A percentile compares a stretch with the other conserved stretches of the same genome.
These are phyloP conservation scores for Drosophila macrospina DNA, from an alignment of 2,888 invertebrate genomes.

Conservation along the genomic window DNA sequence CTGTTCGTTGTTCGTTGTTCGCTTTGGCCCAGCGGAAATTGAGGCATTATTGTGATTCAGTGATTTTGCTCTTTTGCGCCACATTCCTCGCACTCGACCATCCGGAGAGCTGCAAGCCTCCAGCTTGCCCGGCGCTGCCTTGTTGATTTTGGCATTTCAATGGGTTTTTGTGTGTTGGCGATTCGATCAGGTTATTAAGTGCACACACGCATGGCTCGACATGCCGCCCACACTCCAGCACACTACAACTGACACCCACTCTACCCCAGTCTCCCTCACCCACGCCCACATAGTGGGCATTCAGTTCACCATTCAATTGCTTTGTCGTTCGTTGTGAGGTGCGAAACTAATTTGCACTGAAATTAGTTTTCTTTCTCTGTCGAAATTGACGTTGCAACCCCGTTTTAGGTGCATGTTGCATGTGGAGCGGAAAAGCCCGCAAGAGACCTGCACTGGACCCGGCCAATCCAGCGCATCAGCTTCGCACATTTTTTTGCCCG, in stretches of 20 bases:
- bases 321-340: conserved; percentile 72
- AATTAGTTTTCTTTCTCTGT: conserved; percentile 78
- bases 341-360: conserved; percentile 81
- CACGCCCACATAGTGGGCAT: conserved; percentile 34
- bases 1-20: not conserved
- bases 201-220: conserved; percentile 58
- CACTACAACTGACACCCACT: conserved; percentile 4
- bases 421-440: conserved; percentile 37
- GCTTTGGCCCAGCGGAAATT: conserved; percentile 74
- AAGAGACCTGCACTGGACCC: conserved; percentile 24
- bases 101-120: conserved; percentile 12
- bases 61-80: conserved; percentile 69
- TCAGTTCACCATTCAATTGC: conserved; percentile 71
- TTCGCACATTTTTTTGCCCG: conserved; percentile 7
- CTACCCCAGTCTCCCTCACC: conserved; percentile 6
- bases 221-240: conserved; percentile 20
- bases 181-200: conserved; percentile 82
- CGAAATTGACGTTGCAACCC: conserved; percentile 67
- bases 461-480: conserved; percentile 43
- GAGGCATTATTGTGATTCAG: conserved; percentile 82
- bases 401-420: conserved; percentile 51
- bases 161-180: conserved; percentile 76
- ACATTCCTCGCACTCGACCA: conserved; percentile 20
- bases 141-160: conserved; percentile 81
- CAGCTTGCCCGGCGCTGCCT: conserved; percentile 50